A percentile compares a stretch with the other conserved stretches of the same genome.
phyloP scores from a whole-genome alignment of 2,113 vertebrate species.

The Urocynchramus pylzowi region DNA sequence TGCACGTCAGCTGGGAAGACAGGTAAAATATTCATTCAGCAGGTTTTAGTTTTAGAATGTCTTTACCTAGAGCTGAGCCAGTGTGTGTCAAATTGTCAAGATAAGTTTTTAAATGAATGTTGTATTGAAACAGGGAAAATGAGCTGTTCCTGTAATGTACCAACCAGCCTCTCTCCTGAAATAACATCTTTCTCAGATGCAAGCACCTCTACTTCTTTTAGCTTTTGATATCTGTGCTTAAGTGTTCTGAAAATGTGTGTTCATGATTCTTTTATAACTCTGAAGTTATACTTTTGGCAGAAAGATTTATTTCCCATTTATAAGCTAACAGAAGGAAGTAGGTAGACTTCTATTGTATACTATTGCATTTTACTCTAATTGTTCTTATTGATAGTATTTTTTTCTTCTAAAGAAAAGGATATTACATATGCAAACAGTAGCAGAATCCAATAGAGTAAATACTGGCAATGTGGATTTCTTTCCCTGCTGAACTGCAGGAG shows the following conservation, averaged over 20 bases:
- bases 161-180: background rate
- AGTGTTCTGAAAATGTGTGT: background rate
- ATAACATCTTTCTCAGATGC: background rate
- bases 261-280: background rate
- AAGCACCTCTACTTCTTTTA: background rate
- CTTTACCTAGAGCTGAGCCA: background rate
- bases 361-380: background rate
- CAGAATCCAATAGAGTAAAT: background rate
- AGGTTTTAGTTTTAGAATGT: background rate
- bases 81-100: background rate
- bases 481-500: background rate
- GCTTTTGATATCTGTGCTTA: background rate
- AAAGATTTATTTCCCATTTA: background rate
- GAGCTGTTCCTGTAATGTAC: background rate
- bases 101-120: background rate
- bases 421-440: background rate
- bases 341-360: background rate
- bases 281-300: background rate
- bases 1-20: slow-evolving; percentile 88
- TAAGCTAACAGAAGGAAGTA: background rate
- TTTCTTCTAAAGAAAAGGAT: background rate
- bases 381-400: background rate
- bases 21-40: slow-evolving; percentile 72
- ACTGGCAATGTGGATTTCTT: background rate
- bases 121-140: background rate